Base-by-base conservation (phyloP, 2,888 invertebrate species). In the Lathronympha strigana region DNA sequence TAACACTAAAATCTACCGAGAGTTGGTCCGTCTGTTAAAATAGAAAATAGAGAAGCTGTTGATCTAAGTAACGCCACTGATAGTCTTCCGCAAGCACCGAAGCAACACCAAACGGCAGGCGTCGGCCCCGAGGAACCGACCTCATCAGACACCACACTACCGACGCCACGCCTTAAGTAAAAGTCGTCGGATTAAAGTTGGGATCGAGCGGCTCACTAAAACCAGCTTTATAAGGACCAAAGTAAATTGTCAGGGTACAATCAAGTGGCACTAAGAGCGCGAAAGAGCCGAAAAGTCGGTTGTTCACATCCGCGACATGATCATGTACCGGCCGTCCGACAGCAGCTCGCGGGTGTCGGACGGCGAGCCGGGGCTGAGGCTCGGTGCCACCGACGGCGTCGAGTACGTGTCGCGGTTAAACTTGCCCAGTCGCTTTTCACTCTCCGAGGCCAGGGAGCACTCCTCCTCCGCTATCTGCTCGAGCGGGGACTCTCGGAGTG, bases 381-480 rank as follows among this genome's bases (percentile, higher is more conserved):
- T 95, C 51, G 93, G 94, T 1, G 93, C 90, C 36, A 93, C 93
- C 2, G 94, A 93, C 33, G 93, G 92, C 17, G 88, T 86, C 21
- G 93, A 91, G 74, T 92, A 93, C 13, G 93, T 90, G 69, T 93
- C 92, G 70, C 93, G 93, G 79, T 93, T 93, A 75, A 93, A 93
- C 62, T 89, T 84, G 69, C 93, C 92, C 61, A 88, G 83, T 43
- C 89, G 79, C 38, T 83, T 81, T 53, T 91, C 92, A 21, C 82
- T 86, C 74, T 94, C 94, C 11, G 93, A 93, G 0, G 92, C 84
- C 19, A 92, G 88, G 1, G 90, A 90, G 17, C 83, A 77, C 61
- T 95, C 95, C 77, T 96, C 96, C 79, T 96, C 96, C 17, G 93
- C 92, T 55, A 96, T 95, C 81, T 95, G 94, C 77, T 95, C 95